Base-by-base conservation (phyloP, 1,140 invertebrate genomes). In the Drosophila baimaii region DNA sequence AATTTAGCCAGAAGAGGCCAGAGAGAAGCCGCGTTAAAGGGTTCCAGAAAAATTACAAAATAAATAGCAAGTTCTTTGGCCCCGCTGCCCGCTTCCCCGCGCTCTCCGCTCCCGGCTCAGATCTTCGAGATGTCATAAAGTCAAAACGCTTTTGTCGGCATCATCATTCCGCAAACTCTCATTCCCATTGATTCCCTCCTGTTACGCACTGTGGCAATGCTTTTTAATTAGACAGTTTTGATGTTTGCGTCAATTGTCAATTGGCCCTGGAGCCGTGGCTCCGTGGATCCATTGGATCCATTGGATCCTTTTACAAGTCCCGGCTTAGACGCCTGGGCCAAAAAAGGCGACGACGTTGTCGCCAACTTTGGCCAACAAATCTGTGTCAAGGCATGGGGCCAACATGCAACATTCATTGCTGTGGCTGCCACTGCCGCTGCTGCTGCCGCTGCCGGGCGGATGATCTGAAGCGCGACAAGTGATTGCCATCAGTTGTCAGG, bases 311-410 rank as follows among this genome's bases (percentile, higher is more conserved):
- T 62, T 77, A 74, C 55, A 77, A 63, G 69, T 31, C 65, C 23
- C 71, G 69, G 66, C 76, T 79, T 68, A 88, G 82, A 86, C 82
- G 83, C 83, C 82, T 86, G 83, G 62, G 71, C 82, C 82, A 82
- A 86, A 86, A 86, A 86, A 86, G 83, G 82, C 82, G 82, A 86
- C 82, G 76, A 79, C 84, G 82, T 79, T 90, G 81, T 81, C 81
- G 81, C 81, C 81, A 90, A 90, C 81, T 90, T 90, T 81, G 86
- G 86, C 81, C 86, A 90, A 86, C 86, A 90, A 90, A 90, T 90
- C 85, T 90, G 85, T 90, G 85, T 90, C 85, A 90, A 90, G 79
- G 80, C 79, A 78, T 90, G 75, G 86, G 71, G 35, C 61, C 58
- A 77, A 70, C 72, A 62, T 73, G 63, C 77, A 86, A 47, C 69